phyloP scores from a whole-genome alignment of 2,113 vertebrate species.

The Odobenus rosmarus region DNA sequence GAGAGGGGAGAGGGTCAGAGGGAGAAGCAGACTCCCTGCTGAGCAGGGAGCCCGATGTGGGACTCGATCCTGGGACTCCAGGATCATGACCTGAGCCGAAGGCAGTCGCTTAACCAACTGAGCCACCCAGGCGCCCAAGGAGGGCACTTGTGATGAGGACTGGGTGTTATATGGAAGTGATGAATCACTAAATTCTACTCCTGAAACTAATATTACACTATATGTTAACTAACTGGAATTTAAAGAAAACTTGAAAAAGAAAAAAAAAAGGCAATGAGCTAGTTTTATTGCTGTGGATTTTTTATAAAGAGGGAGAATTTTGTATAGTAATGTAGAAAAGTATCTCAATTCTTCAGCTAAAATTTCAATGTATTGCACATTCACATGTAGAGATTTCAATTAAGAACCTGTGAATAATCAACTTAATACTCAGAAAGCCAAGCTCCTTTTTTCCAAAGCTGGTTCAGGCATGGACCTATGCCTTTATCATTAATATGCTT shows the following conservation, averaged over 20 bases:
- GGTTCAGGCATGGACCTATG: not conserved
- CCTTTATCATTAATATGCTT: not conserved
- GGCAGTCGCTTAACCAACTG: no score
- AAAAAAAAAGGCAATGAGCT: not conserved
- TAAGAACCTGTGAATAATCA: not conserved
- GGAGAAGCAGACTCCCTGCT: no score
- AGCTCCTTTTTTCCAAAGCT: not conserved
- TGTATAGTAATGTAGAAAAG: not conserved
- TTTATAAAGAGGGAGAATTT: not conserved
- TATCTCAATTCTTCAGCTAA: constrained; percentile 27
- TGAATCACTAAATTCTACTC: no score
- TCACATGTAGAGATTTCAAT: not conserved
- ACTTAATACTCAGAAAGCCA: not conserved
- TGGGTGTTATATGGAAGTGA: no score
- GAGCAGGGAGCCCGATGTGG: no score
- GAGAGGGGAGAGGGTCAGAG: no score
- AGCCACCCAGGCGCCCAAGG: no score
- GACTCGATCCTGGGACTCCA: no score
- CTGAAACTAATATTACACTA: not conserved
- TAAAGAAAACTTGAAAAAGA: not conserved
- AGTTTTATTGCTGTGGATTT: not conserved
- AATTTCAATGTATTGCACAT: not conserved
- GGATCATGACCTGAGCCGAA: no score
- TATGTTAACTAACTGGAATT: not conserved
- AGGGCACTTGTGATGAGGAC: no score